Evolutionary conservation across 2,113 vertebrate genomes (phyloP).

Genomic region (Rhea pennata): DNA sequence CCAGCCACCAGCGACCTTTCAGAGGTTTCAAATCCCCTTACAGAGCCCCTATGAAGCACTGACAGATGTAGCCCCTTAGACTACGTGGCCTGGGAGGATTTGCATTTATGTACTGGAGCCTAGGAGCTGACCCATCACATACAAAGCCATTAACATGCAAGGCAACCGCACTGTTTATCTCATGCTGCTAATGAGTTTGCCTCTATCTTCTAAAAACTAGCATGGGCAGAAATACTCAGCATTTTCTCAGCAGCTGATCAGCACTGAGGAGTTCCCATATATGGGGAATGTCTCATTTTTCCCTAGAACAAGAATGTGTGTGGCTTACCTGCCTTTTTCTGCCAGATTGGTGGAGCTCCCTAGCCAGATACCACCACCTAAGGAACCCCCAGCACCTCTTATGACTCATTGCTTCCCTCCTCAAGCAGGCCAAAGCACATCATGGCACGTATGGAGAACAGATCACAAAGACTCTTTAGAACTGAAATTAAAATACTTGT

Average conservation of each 20-base stretch:
- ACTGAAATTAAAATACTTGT: background rate
- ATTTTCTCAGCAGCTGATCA: background rate
- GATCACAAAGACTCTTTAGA: background rate
- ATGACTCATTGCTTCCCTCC: background rate
- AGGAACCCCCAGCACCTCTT: background rate
- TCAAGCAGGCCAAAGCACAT: background rate
- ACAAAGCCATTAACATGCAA: background rate
- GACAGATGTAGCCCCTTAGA: background rate
- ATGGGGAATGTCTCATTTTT: too few species aligned
- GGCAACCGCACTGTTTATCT: background rate
- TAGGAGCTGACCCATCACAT: background rate
- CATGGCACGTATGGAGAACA: background rate
- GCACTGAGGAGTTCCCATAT: accelerated
- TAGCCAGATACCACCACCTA: background rate
- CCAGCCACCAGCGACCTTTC: background rate
- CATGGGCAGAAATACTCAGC: background rate
- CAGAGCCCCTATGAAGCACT: background rate
- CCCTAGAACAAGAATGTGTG: too few species aligned
- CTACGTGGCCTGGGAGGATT: background rate
- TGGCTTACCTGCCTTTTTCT: background rate
- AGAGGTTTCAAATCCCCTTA: background rate
- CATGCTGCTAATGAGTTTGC: background rate
- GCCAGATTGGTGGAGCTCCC: background rate
- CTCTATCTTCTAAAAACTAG: background rate
- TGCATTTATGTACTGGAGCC: background rate